A percentile compares a stretch with the other conserved stretches of the same genome.
phyloP scores from a whole-genome alignment of 2,888 invertebrate species.

The Caenorhabditis uteleia region DNA sequence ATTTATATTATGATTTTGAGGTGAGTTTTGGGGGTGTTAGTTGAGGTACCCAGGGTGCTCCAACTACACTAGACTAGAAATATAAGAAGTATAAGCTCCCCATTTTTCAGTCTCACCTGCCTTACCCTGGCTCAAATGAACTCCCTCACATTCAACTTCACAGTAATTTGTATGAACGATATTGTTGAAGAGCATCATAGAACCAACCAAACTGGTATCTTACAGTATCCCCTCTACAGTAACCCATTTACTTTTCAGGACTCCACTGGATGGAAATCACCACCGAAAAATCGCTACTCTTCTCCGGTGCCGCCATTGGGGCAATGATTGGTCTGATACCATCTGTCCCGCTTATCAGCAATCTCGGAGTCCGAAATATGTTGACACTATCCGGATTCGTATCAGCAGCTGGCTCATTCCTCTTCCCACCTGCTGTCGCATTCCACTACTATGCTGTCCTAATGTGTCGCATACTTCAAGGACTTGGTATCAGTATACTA shows the following conservation, averaged over 20 bases:
- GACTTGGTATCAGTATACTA: slow-evolving; percentile 20
- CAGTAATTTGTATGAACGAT: slow-evolving; percentile 43
- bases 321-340: slow-evolving; percentile 26
- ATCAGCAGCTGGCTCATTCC: slow-evolving; percentile 22
- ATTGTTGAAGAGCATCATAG: slow-evolving; percentile 1
- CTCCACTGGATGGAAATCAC: slow-evolving; percentile 35
- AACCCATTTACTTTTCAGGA: slow-evolving; percentile 28
- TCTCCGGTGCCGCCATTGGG: slow-evolving; percentile 30
- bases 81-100: slow-evolving; percentile 1
- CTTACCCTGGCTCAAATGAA: slow-evolving; percentile 24
- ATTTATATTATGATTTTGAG: slow-evolving; percentile 5
- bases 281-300: slow-evolving; percentile 23
- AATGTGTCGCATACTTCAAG: slow-evolving; percentile 24
- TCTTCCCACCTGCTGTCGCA: slow-evolving; percentile 32
- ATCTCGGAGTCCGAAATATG: slow-evolving; percentile 20
- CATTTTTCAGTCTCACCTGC: slow-evolving; percentile 10
- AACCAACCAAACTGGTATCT: not conserved
- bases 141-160: slow-evolving; percentile 31
- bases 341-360: slow-evolving; percentile 17
- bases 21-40: too few relatives aligned
- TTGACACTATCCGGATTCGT: slow-evolving; percentile 11
- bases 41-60: too few relatives aligned
- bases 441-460: slow-evolving; percentile 17
- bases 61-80: slow-evolving; percentile 1
- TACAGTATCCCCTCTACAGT: not conserved